Evolutionary conservation across 2,888 invertebrate genomes (phyloP).

Genomic region (Plusia festucae): DNA sequence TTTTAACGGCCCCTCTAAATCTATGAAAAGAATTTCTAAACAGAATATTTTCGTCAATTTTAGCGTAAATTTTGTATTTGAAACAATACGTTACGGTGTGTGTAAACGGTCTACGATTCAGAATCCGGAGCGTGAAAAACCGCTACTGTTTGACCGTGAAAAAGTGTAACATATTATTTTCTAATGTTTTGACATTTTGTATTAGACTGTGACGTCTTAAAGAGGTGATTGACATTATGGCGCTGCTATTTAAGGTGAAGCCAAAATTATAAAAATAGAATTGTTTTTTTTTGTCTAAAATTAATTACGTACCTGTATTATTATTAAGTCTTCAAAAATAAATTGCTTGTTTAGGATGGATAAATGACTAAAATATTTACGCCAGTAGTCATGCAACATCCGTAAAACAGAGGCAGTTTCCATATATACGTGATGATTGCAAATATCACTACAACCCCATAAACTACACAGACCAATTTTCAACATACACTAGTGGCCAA

Average conservation of each 20-base stretch:
- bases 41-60: conserved; percentile 65
- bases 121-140: conserved; percentile 60
- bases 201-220: conserved; percentile 12
- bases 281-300: not conserved
- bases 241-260: not conserved
- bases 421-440: conserved; percentile 13
- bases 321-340: no score
- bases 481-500: conserved; percentile 27
- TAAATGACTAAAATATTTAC: not conserved
- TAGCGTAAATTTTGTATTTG: conserved; percentile 53
- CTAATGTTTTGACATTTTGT: conserved; percentile 54
- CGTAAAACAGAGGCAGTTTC: conserved; percentile 7
- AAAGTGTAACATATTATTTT: conserved; percentile 61
- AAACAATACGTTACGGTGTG: conserved; percentile 60
- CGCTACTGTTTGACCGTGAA: conserved; percentile 44
- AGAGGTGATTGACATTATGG: conserved; percentile 33
- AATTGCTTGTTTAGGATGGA: no score
- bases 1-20: conserved; percentile 76
- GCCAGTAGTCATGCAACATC: not conserved
- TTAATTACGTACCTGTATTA: not conserved
- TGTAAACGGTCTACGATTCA: conserved; percentile 53
- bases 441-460: conserved; percentile 20
- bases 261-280: not conserved
- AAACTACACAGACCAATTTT: conserved; percentile 28
- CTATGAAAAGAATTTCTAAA: conserved; percentile 73